Base-by-base conservation (phyloP, 1,140 invertebrate genomes). In the Cotesia typhae region DNA sequence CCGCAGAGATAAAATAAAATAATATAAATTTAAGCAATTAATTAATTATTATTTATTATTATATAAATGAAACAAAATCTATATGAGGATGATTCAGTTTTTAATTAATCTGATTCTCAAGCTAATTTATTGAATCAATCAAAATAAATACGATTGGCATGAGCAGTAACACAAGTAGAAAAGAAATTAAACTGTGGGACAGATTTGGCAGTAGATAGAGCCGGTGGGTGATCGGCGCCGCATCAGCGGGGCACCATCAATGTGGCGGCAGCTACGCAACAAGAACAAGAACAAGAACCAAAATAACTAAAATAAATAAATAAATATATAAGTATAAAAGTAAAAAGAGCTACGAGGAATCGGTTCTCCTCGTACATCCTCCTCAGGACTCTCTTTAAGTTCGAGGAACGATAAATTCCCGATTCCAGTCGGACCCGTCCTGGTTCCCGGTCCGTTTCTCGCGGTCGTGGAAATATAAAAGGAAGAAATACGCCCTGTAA, bases 321-420 rank as follows among this genome's bases (percentile, higher is more conserved):
- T 28, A 28, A 28, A 28, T 28, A 28, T 28, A 28, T 47, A 47
- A 47, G 10, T 9, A 47, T 47, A 47, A 47, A 47, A 47, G 6
- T 10, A 47, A 47, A 47, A 47, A 5, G 41, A 47, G 6, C 41
- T 9, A 47, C 41, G 41, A 47, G 41, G 10, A 47, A 47, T 47
- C 41, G 41, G 41, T 47, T 53, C 72, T 35, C 53, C 61, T 60
- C 35, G 20, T 2, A 57, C 47, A 60, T 74, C 17, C 41, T 65
- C 10, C 20, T 63, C 53, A 20, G 67, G 61, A 65, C 38, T 53
- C 59, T 59, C 57, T 70, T 53, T 67, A 55, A 68, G 75, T 80
- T 81, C 78, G 79, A 78, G 75, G 74, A 76, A 77, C 80, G 71
- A 82, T 82, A 82, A 82, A 82, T 82, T 81, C 71, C 73, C 77